Percentiles rank a stretch among this genome's conserved stretches.
Evolutionary conservation across 2,113 vertebrate genomes (phyloP).

Genomic region (Centropristis striata): DNA sequence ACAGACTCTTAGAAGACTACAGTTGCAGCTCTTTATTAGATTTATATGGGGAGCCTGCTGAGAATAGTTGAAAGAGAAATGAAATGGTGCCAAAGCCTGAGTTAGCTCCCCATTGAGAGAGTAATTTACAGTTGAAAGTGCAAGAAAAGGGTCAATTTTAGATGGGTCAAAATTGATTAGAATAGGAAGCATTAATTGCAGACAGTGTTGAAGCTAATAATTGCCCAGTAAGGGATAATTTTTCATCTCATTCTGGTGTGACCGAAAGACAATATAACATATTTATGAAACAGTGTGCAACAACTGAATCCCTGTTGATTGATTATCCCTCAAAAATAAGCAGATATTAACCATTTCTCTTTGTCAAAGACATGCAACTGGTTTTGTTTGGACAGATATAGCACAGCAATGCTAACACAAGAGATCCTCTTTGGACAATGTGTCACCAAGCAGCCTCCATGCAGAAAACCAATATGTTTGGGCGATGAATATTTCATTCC

Average conservation of each 20-base stretch:
- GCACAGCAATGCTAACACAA: slow-evolving; percentile 1
- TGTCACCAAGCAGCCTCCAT: slow-evolving; percentile 25
- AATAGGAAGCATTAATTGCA: slow-evolving; percentile 39
- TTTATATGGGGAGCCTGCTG: slow-evolving; percentile 63
- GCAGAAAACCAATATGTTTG: slow-evolving; percentile 68
- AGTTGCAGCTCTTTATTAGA: slow-evolving; percentile 60
- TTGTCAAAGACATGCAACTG: neutral
- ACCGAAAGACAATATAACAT: slow-evolving; percentile 23
- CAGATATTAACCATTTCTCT: neutral
- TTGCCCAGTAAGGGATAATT: slow-evolving; percentile 31
- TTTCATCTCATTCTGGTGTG: neutral
- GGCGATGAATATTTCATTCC: slow-evolving; percentile 77
- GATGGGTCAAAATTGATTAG: slow-evolving; percentile 66
- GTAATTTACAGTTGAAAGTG: slow-evolving; percentile 72
- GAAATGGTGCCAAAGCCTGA: slow-evolving; percentile 47
- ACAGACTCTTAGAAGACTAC: slow-evolving; percentile 29
- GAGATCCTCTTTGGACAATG: neutral
- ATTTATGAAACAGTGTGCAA: slow-evolving; percentile 38
- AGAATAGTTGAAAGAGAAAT: slow-evolving; percentile 65
- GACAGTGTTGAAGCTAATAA: slow-evolving; percentile 36
- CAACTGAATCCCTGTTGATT: slow-evolving; percentile 19
- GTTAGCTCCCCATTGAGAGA: slow-evolving; percentile 63
- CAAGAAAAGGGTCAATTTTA: slow-evolving; percentile 63
- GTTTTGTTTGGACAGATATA: slow-evolving; percentile 22
- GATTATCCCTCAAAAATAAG: slow-evolving; percentile 24